A percentile compares a stretch with the other conserved stretches of the same genome.
Conservation (phyloP, 2,113 vertebrate genomes). For the Mirounga angustirostris region DNA sequence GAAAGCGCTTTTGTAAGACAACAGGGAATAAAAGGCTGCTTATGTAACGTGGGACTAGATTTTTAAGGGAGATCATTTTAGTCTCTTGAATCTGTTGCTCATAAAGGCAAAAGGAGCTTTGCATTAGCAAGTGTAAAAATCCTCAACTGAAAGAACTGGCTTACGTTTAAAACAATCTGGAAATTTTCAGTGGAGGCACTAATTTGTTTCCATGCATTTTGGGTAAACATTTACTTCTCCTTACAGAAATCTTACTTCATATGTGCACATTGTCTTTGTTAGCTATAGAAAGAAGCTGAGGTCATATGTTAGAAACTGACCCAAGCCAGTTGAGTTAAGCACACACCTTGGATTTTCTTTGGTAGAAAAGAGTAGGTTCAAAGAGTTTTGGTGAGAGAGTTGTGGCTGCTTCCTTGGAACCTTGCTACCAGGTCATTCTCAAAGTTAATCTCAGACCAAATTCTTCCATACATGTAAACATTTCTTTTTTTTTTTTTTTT, state of each 20-base stretch:
- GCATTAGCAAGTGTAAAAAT: constrained; percentile 57
- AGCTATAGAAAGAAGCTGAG: constrained; percentile 33
- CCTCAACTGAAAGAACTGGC: not conserved
- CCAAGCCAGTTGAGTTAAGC: constrained; percentile 28
- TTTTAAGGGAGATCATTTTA: constrained; percentile 41
- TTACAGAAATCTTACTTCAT: constrained; percentile 31
- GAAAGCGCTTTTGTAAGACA: constrained; percentile 24
- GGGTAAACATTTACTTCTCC: constrained; percentile 67
- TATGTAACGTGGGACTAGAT: not conserved
- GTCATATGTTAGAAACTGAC: constrained; percentile 5
- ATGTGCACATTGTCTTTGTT: constrained; percentile 30
- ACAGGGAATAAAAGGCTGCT: not conserved
- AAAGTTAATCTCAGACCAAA: constrained; percentile 46
- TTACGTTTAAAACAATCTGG: constrained; percentile 61
- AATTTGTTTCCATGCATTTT: constrained; percentile 60
- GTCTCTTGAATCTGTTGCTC: constrained; percentile 56
- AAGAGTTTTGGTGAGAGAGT: not conserved
- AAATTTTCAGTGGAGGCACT: constrained; percentile 47
- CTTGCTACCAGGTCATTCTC: constrained; percentile 12
- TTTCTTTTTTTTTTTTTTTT: not conserved
- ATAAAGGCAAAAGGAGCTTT: constrained; percentile 50
- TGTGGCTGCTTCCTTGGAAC: not conserved
- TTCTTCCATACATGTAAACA: not conserved
- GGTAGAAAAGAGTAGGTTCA: not conserved
- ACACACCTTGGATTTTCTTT: not conserved